phyloP scores from a whole-genome alignment of 2,113 vertebrate species.

The Leucopsar rothschildi region DNA sequence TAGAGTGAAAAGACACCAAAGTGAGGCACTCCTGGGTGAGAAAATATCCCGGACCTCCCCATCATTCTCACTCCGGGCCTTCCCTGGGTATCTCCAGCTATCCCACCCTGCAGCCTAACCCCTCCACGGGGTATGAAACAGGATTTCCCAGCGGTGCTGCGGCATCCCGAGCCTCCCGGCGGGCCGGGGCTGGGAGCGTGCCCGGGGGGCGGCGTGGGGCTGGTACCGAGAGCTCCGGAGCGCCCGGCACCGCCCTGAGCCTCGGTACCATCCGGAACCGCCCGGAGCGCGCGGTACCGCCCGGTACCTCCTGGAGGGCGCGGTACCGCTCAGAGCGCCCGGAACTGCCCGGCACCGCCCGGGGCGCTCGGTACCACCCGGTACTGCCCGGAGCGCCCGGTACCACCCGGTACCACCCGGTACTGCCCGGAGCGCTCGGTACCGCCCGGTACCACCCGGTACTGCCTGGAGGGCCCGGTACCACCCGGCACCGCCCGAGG shows the following conservation, averaged over 20 bases:
- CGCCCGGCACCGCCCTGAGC: too few species aligned
- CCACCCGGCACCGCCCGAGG: too few species aligned
- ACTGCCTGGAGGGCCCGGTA: not conserved
- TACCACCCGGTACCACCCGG: too few species aligned
- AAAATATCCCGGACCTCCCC: fast-evolving
- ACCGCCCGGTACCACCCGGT: too few species aligned
- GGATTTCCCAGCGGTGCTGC: fast-evolving
- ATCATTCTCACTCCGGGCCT: fast-evolving
- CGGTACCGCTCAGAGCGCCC: too few species aligned
- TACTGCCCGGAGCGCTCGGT: too few species aligned
- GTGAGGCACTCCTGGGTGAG: fast-evolving
- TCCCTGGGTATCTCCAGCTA: fast-evolving
- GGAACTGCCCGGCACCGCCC: too few species aligned
- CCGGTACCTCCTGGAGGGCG: too few species aligned
- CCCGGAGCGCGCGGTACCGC: too few species aligned
- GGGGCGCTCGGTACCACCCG: too few species aligned
- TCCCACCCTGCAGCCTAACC: not conserved
- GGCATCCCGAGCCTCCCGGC: fast-evolving
- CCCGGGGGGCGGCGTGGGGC: not conserved
- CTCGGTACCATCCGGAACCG: too few species aligned
- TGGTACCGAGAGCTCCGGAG: not conserved
- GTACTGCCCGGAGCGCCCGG: too few species aligned
- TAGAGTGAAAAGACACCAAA: not conserved
- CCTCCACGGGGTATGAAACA: fast-evolving
- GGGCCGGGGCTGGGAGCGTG: fast-evolving